phyloP scores from a whole-genome alignment of 1,140 invertebrate species.

The Micrasema minimum region DNA sequence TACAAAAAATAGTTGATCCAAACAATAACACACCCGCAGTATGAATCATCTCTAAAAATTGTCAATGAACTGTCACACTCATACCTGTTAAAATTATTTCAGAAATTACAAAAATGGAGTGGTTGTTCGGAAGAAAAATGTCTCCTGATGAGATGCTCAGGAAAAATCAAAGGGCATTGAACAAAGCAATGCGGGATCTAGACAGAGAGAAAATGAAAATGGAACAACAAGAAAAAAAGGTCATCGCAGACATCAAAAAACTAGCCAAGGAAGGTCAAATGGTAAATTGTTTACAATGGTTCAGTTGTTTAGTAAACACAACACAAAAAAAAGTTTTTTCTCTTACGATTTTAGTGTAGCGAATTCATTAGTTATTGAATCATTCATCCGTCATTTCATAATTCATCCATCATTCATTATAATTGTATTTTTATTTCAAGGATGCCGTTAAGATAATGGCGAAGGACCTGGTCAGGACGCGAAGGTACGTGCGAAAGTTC shows the following conservation, averaged over 20 bases:
- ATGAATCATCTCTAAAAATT: slow-evolving; percentile 27
- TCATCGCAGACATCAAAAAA: slow-evolving; percentile 98
- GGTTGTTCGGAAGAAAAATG: slow-evolving; percentile 95
- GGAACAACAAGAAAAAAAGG: slow-evolving; percentile 99
- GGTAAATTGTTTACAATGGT: slow-evolving; percentile 73
- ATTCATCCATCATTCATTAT: too few species aligned
- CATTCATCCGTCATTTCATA: too few species aligned
- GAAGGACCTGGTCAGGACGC: slow-evolving; percentile 96
- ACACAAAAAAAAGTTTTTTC: too few species aligned
- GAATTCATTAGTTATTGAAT: too few species aligned
- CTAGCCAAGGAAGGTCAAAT: slow-evolving; percentile 99
- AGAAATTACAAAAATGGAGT: slow-evolving; percentile 78
- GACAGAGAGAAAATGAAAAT: slow-evolving; percentile 94
- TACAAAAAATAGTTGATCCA: neutral
- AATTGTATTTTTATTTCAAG: slow-evolving; percentile 68
- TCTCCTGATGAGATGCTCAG: slow-evolving; percentile 98
- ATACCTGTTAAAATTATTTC: slow-evolving; percentile 3
- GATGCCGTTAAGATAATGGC: slow-evolving; percentile 99
- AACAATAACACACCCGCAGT: slow-evolving; percentile 31
- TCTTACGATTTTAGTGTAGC: too few species aligned
- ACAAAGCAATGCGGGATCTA: slow-evolving; percentile 97
- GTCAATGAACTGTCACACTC: slow-evolving; percentile 3
- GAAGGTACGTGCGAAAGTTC: slow-evolving; percentile 97
- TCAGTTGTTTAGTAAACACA: too few species aligned
- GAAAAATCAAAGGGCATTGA: slow-evolving; percentile 98